Percentiles rank a stretch among this genome's conserved stretches.
phyloP scores from a whole-genome alignment of 2,797 vertebrate genomes.

The Myoxocephalus aenaeus region DNA sequence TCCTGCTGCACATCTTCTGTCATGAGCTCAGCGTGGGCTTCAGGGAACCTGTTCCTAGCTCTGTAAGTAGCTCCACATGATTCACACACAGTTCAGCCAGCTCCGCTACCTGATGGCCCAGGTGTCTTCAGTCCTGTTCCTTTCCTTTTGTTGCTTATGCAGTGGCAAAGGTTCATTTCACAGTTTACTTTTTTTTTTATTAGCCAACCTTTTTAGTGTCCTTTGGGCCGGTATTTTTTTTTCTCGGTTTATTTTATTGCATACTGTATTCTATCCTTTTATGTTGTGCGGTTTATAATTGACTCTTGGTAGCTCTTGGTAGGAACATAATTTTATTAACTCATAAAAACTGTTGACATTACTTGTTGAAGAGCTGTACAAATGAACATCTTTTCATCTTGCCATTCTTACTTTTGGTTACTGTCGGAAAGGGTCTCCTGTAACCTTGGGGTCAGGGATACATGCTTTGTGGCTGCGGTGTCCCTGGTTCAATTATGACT shows the following conservation, averaged over 20 bases:
- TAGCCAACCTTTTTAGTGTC: not conserved
- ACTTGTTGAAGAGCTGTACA: slow-evolving; percentile 2
- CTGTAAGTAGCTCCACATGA: slow-evolving; percentile 86
- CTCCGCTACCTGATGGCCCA: not conserved
- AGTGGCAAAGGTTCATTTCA: not conserved
- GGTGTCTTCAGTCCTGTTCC: not conserved
- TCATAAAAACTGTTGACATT: not conserved
- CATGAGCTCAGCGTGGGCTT: slow-evolving; percentile 98
- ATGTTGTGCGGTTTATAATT: slow-evolving; percentile 2
- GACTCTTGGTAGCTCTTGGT: not conserved
- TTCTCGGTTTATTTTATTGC: not conserved
- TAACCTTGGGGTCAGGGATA: not conserved
- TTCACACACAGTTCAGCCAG: not conserved
- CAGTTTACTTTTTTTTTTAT: not conserved
- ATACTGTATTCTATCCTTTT: not conserved
- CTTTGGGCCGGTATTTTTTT: too few species aligned
- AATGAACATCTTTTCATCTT: not conserved
- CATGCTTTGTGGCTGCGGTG: not conserved
- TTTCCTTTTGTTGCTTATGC: not conserved
- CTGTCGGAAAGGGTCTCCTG: not conserved
- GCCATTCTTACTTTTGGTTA: not conserved
- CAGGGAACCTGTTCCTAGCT: slow-evolving; percentile 93
- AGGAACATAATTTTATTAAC: not conserved
- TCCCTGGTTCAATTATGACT: not conserved
- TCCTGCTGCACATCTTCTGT: slow-evolving; percentile 96